Evolutionary conservation across 2,113 vertebrate genomes (phyloP), one percentile per base, ranked within the genome.

Genomic region (Anhinga rufa): DNA sequence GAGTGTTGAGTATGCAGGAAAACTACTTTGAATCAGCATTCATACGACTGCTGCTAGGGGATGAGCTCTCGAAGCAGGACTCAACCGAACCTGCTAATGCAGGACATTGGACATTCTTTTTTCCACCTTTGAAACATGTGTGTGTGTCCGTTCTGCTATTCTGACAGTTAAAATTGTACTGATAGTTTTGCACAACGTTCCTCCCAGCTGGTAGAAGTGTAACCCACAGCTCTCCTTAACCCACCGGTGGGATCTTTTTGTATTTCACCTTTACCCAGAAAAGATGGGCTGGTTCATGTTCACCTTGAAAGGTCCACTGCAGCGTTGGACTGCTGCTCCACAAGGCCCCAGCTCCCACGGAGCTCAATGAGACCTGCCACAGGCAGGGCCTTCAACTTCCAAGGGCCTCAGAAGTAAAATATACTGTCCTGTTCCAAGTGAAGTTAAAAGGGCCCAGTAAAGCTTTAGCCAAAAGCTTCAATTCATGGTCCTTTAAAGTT

Each of bases 381-480:
- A 66, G 74, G 29, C 87, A 89, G 48, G n/a, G 55, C 71, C 89
- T 95, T 91, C 94, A 94, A 80, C 82, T 96, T 97, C 88, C 92
- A 95, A 94, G 85, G 58, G 94, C 95, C 93, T 96, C 84, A 95
- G 57, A 91, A 93, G 95, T 93, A 97, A 97, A 97, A 98, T 97
- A 97, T 97, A 98, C 95, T 95, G 48, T 88, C 92, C 79, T 97
- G 95, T 96, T 98, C 96, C 95, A 97, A 88, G 93, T 70, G 96
- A 96, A 95, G 79, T 95, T 97, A 98, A 98, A 98, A 98, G 95
- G 96, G 60, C 86, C 96, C 85, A 95, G 96, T 96, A 97, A 98
- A 98, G 97, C 97, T 77, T 42, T 94, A 94, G 97, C 98, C 98
- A 98, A 97, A 98, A 98, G 96, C 97, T 95, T 95, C 95, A 93